Base-by-base conservation (phyloP, 2,113 vertebrate genomes). In the Pluvialis apricaria region DNA sequence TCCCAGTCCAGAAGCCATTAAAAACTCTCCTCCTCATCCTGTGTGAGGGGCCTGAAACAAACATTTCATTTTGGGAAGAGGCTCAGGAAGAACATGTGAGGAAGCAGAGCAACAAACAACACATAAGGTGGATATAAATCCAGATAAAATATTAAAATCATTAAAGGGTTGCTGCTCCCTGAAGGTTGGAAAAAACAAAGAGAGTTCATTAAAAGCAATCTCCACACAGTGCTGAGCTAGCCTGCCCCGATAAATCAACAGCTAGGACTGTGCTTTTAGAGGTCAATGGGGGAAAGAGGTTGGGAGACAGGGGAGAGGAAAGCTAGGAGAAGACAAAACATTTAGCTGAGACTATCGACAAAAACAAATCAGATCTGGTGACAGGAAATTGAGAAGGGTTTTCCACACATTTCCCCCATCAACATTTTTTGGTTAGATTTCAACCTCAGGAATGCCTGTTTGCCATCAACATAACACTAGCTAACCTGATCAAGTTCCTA, bases 121-220 rank as follows among this genome's bases (percentile, higher is more conserved):
- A 97, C 97, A 88, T 96, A 97, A 98, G 95, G 95, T 68, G 69
- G 92, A 94, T 97, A 98, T 98, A 98, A 98, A 98, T 98, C 95
- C 95, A 96, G 96, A 98, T 98, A 98, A 98, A 98, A 98, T 98
- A 98, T 98, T 97, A 97, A 98, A 98, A 98, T 98, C 96, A 97
- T 98, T 98, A 98, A 97, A 98, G 97, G 92, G 95, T 96, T 97
- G 97, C 96, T 97, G 96, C 95, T 98, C 97, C 98, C 98, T 97
- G 97, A 98, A 98, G 97, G 97, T 97, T 98, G 97, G 97, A 97
- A 96, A 97, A 98, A 98, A 98, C 47, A 57, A 98, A 98, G 97
- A 97, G 97, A 98, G 97, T 98, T 98, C 98, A 98, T 98, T 98
- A 98, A 98, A 98, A 98, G 98, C 97, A 98, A 97, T 98, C 97